Evolutionary conservation across 2,797 vertebrate species (phyloP).

Genomic region (Rallus crepitans): DNA sequence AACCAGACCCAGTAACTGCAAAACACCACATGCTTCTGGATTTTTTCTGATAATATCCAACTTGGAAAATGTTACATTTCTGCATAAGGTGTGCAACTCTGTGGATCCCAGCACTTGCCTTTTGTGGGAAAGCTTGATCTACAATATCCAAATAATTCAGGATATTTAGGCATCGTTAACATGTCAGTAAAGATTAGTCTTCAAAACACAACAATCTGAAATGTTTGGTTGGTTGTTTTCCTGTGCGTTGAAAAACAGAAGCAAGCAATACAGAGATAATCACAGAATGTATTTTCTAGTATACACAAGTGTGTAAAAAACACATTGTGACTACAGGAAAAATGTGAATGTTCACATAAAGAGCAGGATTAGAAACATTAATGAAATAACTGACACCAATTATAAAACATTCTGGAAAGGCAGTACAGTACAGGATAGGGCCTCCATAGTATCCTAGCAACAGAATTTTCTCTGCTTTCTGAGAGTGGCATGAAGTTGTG

Average conservation of each 20-base stretch:
- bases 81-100: accelerated
- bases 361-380: not conserved
- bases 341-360: not conserved
- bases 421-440: conserved; percentile 16
- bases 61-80: not conserved
- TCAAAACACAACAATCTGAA: not conserved
- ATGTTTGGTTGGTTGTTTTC: not conserved
- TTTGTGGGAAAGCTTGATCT: not conserved
- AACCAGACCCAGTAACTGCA: not conserved
- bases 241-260: not conserved
- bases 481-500: conserved; percentile 59
- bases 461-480: conserved; percentile 67
- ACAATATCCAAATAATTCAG: not conserved
- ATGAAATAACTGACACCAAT: conserved; percentile 18
- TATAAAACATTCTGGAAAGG: conserved; percentile 41
- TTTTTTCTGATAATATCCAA: not conserved
- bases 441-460: conserved; percentile 77
- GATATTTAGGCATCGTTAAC: not conserved
- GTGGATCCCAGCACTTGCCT: not conserved
- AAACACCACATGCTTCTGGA: not conserved
- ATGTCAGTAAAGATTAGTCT: not conserved
- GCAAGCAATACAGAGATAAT: not conserved
- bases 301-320: not conserved
- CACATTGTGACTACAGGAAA: not conserved
- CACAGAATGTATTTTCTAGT: not conserved